Evolutionary conservation across 2,113 vertebrate species (phyloP), one percentile per base, ranked within the genome.

Genomic region (Lepus timidus): DNA sequence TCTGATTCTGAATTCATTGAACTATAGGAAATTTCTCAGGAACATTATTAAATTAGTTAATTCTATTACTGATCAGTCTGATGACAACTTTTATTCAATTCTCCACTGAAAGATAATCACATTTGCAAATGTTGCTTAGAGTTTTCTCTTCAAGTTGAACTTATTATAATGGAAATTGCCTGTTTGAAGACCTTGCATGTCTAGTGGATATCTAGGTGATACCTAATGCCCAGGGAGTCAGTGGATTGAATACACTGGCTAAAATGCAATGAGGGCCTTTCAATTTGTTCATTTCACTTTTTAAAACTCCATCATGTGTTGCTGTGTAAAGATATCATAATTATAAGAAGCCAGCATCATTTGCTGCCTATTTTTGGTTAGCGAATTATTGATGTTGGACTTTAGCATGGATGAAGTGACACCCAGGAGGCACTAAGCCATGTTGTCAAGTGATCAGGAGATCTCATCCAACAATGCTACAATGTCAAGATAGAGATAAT

Each of bases 301-400:
- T 65, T 25, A 78, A 73, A 51, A 22, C 4, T 7, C 9, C 65
- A 22, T 6, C 1, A 51, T 52, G n/a, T 9, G 0, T 70, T 73
- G 2, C 36, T 76, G 2, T 44, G 2, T 9, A 55, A 39, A 78
- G 55, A 52, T 81, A 6, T 68, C 39, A 31, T 36, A 17, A 71
- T 39, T 19, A 25, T 13, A 61, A 44, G 13, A 89, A 9, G 4
- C 33, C 25, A n/a, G 27, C 33, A 25, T 44, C 9, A 17, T 20
- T 67, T n/a, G 64, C 33, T 82, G 25, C 81, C 36, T 81, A 14
- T 55, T 65, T 91, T 55, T 62, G 68, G 29, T 84, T 93, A 93
- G 67, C 88, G n/a, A 31, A 81, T 16, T 44, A 61, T 0, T 52
- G 71, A 9, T 31, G 29, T 36, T 25, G 92, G 6, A 44, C 44